Base-by-base conservation (phyloP, 2,113 vertebrate species). In the Dasyornis broadbenti region DNA sequence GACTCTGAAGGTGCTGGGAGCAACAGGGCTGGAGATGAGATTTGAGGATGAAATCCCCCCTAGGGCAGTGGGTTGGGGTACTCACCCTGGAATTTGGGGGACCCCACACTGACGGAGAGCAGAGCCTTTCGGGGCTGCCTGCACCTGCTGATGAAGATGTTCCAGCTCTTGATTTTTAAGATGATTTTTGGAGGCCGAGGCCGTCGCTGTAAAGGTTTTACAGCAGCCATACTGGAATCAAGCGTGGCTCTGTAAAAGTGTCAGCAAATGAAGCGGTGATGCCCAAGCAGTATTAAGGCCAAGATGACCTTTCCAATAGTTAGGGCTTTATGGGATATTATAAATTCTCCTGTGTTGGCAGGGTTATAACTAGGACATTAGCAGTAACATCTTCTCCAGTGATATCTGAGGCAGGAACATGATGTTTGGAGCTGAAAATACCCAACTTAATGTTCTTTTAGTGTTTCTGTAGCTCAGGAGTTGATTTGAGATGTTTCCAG, bases 291-390 rank as follows among this genome's bases (percentile, higher is more conserved):
- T 27, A 45, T 90, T 64, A 91, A 82, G 0, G 14, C 79, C 57
- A 16, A 71, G 90, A 89, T 94, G 93, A 94, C 96, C 95, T 97
- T 96, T 95, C 2, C 2, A 4, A 21, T 89, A 90, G 95, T 90
- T 93, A 52, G 82, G 69, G 52, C 71, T 97, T 96, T 96, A 96
- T 93, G 82, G 80, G 68, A 20, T 49, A 42, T 64, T 92, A 78
- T 96, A 96, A 96, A 97, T 96, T 73, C 69, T 89, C 28, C 35
- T 13, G 28, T 18, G 71, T 13, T 72, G 90, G 90, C 94, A 84
- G 95, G 72, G 37, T 86, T 94, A 22, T 85, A 59, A 88, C 84
- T 33, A 39, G 86, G 84, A 84, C 50, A 73, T 89, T n/a, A 77
- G 26, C 8, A 7, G 82, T 28, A 50, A 84, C 54, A 50, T 87